Evolutionary conservation across 1,140 invertebrate genomes (phyloP), one percentile per base, ranked within the genome.

Genomic region (Neodiprion pinetum): DNA sequence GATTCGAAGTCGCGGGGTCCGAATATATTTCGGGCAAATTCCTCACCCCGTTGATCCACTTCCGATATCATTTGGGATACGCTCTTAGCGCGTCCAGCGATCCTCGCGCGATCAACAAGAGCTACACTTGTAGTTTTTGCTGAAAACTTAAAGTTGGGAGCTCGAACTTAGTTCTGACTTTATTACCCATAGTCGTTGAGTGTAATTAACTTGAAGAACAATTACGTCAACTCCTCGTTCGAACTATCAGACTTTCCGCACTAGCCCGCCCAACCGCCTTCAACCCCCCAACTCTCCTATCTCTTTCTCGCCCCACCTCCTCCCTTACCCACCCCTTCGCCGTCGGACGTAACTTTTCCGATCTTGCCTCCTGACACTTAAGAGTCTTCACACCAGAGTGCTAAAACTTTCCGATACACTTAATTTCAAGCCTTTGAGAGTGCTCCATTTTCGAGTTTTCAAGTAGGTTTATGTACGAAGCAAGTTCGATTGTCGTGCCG

Each of bases 171-270:
- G 53, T 61, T 61, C 7, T 61, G 53, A 61, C 53, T 61, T 61
- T 61, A 61, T 61, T 61, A 11, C 11, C 53, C 53, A 61, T 61
- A 40, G 53, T 61, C 53, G 53, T 61, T 61, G 53, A 61, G 53
- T 61, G 53, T 61, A 61, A 61, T 61, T 61, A 61, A 61, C 53
- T 61, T 61, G 11, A 14, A 14, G 53, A 61, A 61, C 53, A 61
- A 61, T 61, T 61, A 61, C 53, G 53, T 61, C 53, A 61, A 9
- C 53, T 12, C 53, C 53, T 61, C 11, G 53, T 61, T 61, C 53
- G 53, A 61, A 61, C 53, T 61, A 61, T 61, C 53, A 40, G 28
- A 40, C 28, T 40, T 40, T 5, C 28, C 28, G 28, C 28, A 40
- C 28, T 40, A 40, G 5, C 28, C 28, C 28, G 28, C 28, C 28